Base-by-base conservation (phyloP, 92 coral and sea anemone genomes). In the Galaxea fascicularis region DNA sequence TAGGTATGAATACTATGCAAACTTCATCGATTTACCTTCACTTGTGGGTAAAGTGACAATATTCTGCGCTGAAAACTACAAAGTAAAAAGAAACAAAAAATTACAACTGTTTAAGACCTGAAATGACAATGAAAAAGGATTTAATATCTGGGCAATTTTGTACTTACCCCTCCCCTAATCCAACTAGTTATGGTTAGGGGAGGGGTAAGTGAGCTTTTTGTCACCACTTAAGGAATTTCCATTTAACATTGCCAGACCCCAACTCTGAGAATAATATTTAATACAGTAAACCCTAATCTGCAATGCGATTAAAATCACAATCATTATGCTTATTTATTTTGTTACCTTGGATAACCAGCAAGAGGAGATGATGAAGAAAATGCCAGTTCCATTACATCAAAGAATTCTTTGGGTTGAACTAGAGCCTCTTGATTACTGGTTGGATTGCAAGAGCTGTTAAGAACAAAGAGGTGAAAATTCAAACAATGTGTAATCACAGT, bases 301-400 rank as follows among this genome's bases (percentile, higher is more conserved):
- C 39, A 73, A 46, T 15, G 10, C 15, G 21, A 64, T 24, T 47
- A 58, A 0, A 8, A 30, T 28, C 52, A 57, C 59, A 53, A 53
- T 13, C 18, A 4, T 8, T 0, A 6, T 20, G 22, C 18, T 57
- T 4, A 57, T 56, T 5, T 28, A 25, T 16, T 39, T 26, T 44
- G 78, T 73, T 89, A 96, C 99, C 88, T 93, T 65, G 84, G 93
- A 71, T 91, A 90, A 30, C 90, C 86, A 29, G 92, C 92, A 41
- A 94, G 78, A 22, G 91, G 91, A 54, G 94, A 94, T 4, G 76
- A 14, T 39, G 93, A 70, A 51, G 93, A 90, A 64, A 92, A 91
- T 4, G 91, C 87, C 54, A 91, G 18, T 7, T 91, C 94, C 95
- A 96, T 82, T 77, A 96, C 71, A 54, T 67, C 71, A 54, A 94